Conservation (phyloP, 2,113 vertebrate species). For the Callorhinus ursinus region DNA sequence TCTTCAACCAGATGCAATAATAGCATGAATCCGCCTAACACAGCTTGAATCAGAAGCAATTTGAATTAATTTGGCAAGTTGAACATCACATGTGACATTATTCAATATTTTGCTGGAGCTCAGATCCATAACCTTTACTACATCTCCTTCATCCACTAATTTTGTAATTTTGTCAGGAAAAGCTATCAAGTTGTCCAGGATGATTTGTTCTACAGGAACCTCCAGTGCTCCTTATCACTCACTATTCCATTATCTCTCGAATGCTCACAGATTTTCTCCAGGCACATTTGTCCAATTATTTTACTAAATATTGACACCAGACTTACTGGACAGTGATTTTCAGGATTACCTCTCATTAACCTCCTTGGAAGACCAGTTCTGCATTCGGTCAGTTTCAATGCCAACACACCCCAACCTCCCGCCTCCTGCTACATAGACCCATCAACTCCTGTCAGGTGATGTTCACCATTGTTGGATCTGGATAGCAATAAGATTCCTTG, state of each 20-base stretch:
- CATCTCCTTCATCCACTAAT: constrained; percentile 61
- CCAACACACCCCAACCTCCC: background rate
- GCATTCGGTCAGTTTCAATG: background rate
- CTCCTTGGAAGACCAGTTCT: constrained; percentile 49
- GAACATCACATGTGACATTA: background rate
- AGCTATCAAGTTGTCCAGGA: constrained; percentile 71
- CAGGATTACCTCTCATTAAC: constrained; percentile 72
- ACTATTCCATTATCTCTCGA: constrained; percentile 50
- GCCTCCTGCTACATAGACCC: background rate
- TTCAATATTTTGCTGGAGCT: constrained; percentile 51
- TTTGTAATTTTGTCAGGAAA: constrained; percentile 76
- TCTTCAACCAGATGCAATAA: background rate
- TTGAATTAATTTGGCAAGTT: constrained; percentile 53
- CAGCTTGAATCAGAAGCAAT: background rate
- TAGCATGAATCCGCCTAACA: background rate
- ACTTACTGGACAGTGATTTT: constrained; percentile 68
- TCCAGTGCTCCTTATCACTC: constrained; percentile 31
- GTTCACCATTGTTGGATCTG: background rate
- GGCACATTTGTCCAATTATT: constrained; percentile 72
- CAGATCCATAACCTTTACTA: constrained; percentile 51
- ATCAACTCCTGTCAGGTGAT: background rate
- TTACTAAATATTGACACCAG: constrained; percentile 70
- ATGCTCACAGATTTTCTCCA: constrained; percentile 58
- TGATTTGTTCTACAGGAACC: constrained; percentile 74
- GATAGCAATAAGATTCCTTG: background rate